These are phyloP conservation scores for Stercorarius parasiticus DNA, from an alignment of 2,113 vertebrate genomes.

Conservation along the genomic window DNA sequence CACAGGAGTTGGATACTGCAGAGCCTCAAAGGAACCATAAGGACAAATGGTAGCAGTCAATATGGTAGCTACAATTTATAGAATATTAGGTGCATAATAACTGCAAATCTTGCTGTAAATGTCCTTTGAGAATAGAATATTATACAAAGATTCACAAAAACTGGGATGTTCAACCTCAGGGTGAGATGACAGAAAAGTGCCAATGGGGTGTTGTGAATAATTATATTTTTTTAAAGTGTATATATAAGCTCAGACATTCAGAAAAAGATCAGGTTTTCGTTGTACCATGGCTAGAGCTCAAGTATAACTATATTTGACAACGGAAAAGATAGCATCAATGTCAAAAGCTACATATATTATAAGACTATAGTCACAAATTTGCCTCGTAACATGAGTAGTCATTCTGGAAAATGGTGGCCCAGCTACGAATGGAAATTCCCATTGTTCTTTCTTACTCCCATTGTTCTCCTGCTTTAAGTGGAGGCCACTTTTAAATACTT, in stretches of 20 bases:
- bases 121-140: background rate
- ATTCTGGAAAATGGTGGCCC: background rate
- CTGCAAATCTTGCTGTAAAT: background rate
- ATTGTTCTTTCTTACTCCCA: background rate
- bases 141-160: background rate
- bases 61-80: background rate
- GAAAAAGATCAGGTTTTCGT: background rate
- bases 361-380: background rate
- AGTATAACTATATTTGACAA: background rate
- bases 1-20: background rate
- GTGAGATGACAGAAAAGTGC: background rate
- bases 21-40: background rate
- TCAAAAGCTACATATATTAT: background rate
- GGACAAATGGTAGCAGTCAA: background rate
- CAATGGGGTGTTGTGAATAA: background rate
- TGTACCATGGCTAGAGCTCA: background rate
- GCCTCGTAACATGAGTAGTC: background rate
- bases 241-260: background rate
- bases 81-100: background rate
- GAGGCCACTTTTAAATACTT: background rate
- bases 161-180: background rate
- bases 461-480: background rate
- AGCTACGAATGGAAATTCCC: background rate
- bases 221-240: background rate
- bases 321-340: background rate